A percentile compares a stretch with the other conserved stretches of the same genome.
Conservation (phyloP, 2,113 vertebrate species). For the Dicaeum eximium region DNA sequence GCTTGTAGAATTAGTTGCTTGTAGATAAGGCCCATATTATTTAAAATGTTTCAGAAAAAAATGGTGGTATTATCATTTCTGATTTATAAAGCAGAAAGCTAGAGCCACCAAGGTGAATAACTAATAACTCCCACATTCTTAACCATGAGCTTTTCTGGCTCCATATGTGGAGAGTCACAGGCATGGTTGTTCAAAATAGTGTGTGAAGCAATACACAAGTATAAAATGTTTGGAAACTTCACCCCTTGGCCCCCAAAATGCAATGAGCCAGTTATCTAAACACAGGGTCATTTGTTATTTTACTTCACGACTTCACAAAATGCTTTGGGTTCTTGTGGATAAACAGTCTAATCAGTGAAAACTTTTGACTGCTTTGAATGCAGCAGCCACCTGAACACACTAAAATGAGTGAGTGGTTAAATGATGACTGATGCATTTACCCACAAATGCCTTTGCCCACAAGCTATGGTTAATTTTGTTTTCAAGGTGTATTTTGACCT, state of each 20-base stretch:
- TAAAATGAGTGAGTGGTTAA: background rate
- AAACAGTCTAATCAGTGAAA: background rate
- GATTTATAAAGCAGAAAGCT: background rate
- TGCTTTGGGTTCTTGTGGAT: background rate
- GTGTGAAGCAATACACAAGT: background rate
- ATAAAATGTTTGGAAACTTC: background rate
- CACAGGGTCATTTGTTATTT: background rate
- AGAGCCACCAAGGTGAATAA: background rate
- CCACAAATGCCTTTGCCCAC: background rate
- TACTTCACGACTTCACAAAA: background rate
- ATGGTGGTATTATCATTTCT: background rate
- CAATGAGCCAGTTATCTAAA: background rate
- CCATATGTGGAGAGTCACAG: background rate
- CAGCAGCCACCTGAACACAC: background rate
- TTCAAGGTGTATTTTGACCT: background rate
- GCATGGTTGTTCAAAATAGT: background rate
- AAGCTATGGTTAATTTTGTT: background rate
- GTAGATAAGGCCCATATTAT: background rate
- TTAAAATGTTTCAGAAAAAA: background rate
- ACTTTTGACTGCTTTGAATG: background rate
- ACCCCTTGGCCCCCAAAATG: background rate
- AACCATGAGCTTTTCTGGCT: background rate
- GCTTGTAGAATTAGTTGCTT: background rate
- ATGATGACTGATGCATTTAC: background rate
- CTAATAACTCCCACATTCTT: background rate